Conservation (phyloP, 2,888 invertebrate genomes). For the Strigamia transsilvanica region DNA sequence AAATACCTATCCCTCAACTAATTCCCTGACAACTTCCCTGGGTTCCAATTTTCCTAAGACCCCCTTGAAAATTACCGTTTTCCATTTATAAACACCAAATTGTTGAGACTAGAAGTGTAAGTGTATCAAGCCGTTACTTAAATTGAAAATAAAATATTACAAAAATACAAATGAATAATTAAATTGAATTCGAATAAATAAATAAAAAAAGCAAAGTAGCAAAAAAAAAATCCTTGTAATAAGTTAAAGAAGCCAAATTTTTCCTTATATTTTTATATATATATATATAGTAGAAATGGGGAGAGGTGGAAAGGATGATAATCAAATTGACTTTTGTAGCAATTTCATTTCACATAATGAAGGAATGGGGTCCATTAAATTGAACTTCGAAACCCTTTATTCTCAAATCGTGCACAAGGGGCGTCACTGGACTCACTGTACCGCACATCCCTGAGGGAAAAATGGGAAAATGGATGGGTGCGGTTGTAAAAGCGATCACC, state of each 20-base stretch:
- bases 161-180: constrained; percentile 15
- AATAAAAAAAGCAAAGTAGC: constrained; percentile 17
- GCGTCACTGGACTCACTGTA: constrained; percentile 30
- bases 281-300: not conserved
- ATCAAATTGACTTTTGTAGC: constrained; percentile 16
- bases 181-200: not conserved
- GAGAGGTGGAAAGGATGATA: constrained; percentile 1
- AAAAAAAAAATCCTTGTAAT: not conserved
- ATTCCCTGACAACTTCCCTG: constrained; percentile 30
- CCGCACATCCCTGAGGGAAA: constrained; percentile 28
- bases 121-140: constrained; percentile 8
- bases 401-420: constrained; percentile 21
- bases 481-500: constrained; percentile 21
- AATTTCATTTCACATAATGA: constrained; percentile 21
- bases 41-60: constrained; percentile 25
- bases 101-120: constrained; percentile 6
- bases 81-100: not conserved
- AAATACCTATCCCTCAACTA: constrained; percentile 25
- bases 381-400: constrained; percentile 26
- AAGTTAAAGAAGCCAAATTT: constrained; percentile 16
- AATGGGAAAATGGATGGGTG: constrained; percentile 17
- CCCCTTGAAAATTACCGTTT: constrained; percentile 22
- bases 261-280: not conserved
- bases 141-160: not conserved
- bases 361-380: constrained; percentile 21